These are phyloP conservation scores for Apantesis nais DNA, from an alignment of 2,888 invertebrate species.

Conservation along the genomic window DNA sequence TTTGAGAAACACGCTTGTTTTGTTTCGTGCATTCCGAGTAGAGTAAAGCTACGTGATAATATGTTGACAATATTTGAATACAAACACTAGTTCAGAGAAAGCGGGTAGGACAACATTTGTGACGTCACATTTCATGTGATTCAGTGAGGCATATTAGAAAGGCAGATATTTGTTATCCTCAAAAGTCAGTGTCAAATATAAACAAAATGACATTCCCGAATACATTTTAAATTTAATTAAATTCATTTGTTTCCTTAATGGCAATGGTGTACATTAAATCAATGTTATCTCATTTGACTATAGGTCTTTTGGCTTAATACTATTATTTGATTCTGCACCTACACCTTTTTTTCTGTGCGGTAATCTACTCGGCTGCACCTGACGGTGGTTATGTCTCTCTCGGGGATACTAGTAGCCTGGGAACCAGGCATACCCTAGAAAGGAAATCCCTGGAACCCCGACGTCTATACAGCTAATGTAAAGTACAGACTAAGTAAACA, in stretches of 20 bases:
- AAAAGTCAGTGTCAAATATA: background rate
- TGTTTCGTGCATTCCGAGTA: slow-evolving; percentile 4
- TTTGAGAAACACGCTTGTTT: background rate
- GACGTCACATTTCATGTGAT: background rate
- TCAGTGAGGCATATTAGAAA: background rate
- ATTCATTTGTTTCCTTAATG: background rate
- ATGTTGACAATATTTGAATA: slow-evolving; percentile 4
- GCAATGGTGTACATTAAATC: background rate
- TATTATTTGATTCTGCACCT: background rate
- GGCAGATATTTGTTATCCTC: no score
- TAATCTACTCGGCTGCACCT: no score
- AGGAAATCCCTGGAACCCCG: no score
- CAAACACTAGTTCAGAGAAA: slow-evolving; percentile 5
- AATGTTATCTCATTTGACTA: no score
- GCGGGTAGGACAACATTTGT: background rate
- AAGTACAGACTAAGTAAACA: background rate
- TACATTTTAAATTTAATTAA: background rate
- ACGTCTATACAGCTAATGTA: background rate
- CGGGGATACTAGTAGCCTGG: no score
- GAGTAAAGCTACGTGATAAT: background rate
- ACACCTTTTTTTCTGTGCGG: no score
- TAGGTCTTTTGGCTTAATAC: background rate
- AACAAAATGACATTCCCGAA: no score
- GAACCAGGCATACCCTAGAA: background rate
- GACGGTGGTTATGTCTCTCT: no score